A percentile compares a stretch with the other conserved stretches of the same genome.
Evolutionary conservation across 1,140 invertebrate species (phyloP).

Genomic region (Choristoneura fumiferana): DNA sequence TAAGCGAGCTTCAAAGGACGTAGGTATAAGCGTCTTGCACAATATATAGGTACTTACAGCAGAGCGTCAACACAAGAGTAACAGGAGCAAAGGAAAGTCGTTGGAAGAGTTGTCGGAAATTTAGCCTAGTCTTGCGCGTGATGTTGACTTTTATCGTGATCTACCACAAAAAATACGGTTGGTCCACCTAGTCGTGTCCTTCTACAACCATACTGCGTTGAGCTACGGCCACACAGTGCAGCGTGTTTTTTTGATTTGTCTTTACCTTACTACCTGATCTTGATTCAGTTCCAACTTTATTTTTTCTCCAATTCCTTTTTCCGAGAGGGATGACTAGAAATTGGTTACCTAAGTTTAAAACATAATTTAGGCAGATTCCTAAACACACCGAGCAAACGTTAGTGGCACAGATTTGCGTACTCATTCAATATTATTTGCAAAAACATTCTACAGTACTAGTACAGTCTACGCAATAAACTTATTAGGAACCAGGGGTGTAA

Average conservation of each 20-base stretch:
- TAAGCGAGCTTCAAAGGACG: not conserved
- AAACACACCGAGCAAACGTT: slow-evolving; percentile 6
- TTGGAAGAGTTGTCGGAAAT: not conserved
- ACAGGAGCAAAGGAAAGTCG: not conserved
- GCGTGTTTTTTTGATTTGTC: slow-evolving; percentile 39
- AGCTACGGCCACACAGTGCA: slow-evolving; percentile 56
- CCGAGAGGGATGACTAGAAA: slow-evolving; percentile 71
- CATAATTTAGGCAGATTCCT: slow-evolving; percentile 29
- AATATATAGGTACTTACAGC: slow-evolving; percentile 17
- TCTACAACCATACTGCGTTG: slow-evolving; percentile 31
- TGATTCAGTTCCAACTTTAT: slow-evolving; percentile 73
- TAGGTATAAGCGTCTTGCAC: not conserved
- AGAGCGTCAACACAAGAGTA: slow-evolving; percentile 2
- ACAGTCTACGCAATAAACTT: too few relatives aligned
- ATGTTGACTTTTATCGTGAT: not conserved
- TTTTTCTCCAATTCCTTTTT: slow-evolving; percentile 71
- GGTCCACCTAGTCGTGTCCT: not conserved
- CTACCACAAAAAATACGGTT: too few relatives aligned
- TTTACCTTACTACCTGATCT: slow-evolving; percentile 73
- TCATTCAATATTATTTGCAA: not conserved
- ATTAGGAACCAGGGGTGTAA: not conserved
- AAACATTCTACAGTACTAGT: slow-evolving; percentile 2
- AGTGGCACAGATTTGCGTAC: not conserved
- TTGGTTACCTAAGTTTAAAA: slow-evolving; percentile 62
- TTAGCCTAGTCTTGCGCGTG: slow-evolving; percentile 8